A percentile compares a stretch with the other conserved stretches of the same genome.
Conservation (phyloP, 1,140 invertebrate species). For the Medauroidea extradentata region DNA sequence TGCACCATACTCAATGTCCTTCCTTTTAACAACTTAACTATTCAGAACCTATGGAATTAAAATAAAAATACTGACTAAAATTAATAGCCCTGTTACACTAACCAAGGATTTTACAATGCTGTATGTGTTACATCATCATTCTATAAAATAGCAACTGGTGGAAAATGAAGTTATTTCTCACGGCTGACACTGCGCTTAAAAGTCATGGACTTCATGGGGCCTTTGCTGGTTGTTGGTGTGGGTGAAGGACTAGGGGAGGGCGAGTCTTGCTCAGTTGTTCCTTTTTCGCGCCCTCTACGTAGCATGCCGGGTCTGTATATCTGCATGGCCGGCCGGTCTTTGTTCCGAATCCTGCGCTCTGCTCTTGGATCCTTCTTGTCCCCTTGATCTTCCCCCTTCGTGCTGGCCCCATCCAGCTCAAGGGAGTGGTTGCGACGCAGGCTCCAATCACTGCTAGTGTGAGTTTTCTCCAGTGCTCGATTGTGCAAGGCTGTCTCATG, state of each 20-base stretch:
- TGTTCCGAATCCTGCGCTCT: conserved; percentile 61
- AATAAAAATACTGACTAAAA: too few species aligned
- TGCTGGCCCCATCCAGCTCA: neutral
- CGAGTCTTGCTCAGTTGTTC: conserved; percentile 8
- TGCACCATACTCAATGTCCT: too few species aligned
- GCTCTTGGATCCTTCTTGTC: conserved; percentile 50
- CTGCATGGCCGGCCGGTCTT: conserved; percentile 66
- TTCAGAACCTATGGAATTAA: too few species aligned
- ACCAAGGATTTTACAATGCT: too few species aligned
- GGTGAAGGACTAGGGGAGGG: conserved; percentile 11
- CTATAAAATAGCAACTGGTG: too few species aligned
- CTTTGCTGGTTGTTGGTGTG: neutral
- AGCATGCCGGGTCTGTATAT: conserved; percentile 72
- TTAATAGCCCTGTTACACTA: too few species aligned
- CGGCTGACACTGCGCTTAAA: conserved; percentile 13
- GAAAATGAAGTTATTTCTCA: conserved; percentile 5
- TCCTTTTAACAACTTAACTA: too few species aligned
- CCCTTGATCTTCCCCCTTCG: neutral
- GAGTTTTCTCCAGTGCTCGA: too few species aligned
- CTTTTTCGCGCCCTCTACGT: conserved; percentile 55
- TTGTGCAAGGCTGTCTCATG: conserved; percentile 29
- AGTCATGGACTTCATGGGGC: conserved; percentile 2
- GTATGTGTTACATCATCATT: too few species aligned
- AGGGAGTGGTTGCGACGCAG: conserved; percentile 4
- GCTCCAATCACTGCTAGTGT: neutral